Base-by-base conservation (phyloP, 2,888 invertebrate species). In the Horisme vitalbata region DNA sequence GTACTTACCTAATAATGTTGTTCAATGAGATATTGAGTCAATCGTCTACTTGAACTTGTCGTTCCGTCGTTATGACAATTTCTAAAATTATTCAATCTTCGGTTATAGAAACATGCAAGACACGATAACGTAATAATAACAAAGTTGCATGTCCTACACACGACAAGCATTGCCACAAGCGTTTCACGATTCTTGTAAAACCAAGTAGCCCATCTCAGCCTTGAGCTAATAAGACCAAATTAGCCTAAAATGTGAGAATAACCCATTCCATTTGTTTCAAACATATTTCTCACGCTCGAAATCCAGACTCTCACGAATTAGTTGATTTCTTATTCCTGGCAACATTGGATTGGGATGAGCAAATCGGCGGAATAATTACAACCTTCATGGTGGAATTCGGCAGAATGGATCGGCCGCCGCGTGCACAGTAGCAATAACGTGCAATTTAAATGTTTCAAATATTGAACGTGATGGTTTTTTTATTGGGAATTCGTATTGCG, bases 371-470 rank as follows among this genome's bases (percentile, higher is more conserved):
- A 73, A 75, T 88, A 87, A 89, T 89, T 83, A 87, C 80, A 85
- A 79, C 77, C 63, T 71, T 69, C 67, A 66, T 63, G 65, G 61
- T 61, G 80, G 78, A 85, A 88, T 88, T 86, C 80, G 82, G 72
- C 69, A 71, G 70, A 77, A 71, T 69, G 66, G 65, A 64, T 68
- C 70, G 67, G 58, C 66, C 60, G 69, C 74, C 79, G 80, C 80
- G 79, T 81, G 86, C 87, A 88, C 89, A 76, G 89, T 89, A 89
- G 89, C 89, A 79, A 77, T 79, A 84, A 84, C 83, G 76, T 83
- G 79, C 81, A 88, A 89, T 89, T 88, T 89, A 89, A 89, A 89
- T 89, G 83, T 81, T 89, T 88, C 80, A 75, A 81, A 89, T 89
- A 83, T 86, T 81, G 75, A 83, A 81, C 71, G 64, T 61, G 68